Conservation (phyloP, 2,797 vertebrate genomes). For the Oreochromis mossambicus region DNA sequence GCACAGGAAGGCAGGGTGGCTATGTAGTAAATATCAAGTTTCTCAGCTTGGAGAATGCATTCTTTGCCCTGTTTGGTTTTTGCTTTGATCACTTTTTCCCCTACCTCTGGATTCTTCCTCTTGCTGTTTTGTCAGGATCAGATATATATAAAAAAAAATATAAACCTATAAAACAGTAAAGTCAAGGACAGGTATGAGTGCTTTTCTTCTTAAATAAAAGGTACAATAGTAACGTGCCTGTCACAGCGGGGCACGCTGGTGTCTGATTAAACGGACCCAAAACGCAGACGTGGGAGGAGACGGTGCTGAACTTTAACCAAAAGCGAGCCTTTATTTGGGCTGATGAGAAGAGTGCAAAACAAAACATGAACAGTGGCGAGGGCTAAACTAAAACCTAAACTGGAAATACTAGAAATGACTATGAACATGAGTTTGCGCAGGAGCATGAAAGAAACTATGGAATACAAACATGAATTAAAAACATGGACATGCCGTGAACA, state of each 20-base stretch:
- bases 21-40: neutral
- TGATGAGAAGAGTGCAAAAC: neutral
- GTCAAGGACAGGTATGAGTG: rapidly evolving
- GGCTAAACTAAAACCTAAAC: neutral
- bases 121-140: neutral
- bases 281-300: too few relatives aligned
- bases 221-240: too few relatives aligned
- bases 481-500: neutral
- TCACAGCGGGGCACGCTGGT: too few relatives aligned
- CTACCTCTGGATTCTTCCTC: neutral
- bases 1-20: neutral
- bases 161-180: neutral
- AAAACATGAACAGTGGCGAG: neutral
- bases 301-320: too few relatives aligned
- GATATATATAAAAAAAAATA: neutral
- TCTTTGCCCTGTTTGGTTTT: neutral
- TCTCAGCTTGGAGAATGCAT: neutral
- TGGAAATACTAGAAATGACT: rapidly evolving
- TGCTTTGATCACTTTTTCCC: neutral
- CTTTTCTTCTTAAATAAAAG: too few relatives aligned
- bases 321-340: neutral
- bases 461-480: neutral
- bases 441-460: neutral
- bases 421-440: neutral
- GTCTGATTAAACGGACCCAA: too few relatives aligned